phyloP scores from a whole-genome alignment of 2,888 invertebrate species.

The Spodoptera picta region DNA sequence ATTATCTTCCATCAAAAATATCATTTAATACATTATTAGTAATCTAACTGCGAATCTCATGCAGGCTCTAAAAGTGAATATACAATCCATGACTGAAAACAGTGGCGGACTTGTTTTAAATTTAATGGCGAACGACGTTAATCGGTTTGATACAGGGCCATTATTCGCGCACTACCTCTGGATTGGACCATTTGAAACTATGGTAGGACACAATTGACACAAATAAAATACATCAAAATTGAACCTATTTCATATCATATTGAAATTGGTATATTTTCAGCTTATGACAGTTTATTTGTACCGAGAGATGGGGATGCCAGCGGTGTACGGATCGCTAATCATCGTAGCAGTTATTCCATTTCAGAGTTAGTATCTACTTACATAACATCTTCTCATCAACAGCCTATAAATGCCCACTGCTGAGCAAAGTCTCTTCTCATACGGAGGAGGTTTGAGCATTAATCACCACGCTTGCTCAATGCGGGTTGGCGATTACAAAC shows the following conservation, averaged over 20 bases:
- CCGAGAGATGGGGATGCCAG: constrained; percentile 85
- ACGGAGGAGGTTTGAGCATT: too few relatives aligned
- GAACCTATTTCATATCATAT: too few relatives aligned
- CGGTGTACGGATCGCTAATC: constrained; percentile 84
- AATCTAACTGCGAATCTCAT: neutral
- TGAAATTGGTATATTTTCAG: constrained; percentile 61
- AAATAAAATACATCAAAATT: neutral
- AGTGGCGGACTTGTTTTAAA: constrained; percentile 87
- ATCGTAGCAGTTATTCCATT: constrained; percentile 85
- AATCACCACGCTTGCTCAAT: too few relatives aligned
- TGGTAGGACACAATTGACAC: constrained; percentile 70
- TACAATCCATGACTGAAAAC: constrained; percentile 80
- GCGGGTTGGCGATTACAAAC: too few relatives aligned
- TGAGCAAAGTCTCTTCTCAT: too few relatives aligned
- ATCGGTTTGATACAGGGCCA: constrained; percentile 91
- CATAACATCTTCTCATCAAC: too few relatives aligned
- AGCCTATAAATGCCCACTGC: too few relatives aligned
- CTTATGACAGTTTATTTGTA: constrained; percentile 86
- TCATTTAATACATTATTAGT: too few relatives aligned
- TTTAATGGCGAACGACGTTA: constrained; percentile 93
- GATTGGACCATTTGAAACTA: constrained; percentile 92
- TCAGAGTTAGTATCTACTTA: constrained; percentile 72
- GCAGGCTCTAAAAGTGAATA: constrained; percentile 80
- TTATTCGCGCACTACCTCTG: constrained; percentile 92
- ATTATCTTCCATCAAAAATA: too few relatives aligned